Evolutionary conservation across 1,140 invertebrate species (phyloP), one percentile per base, ranked within the genome.

Genomic region (Daktulosphaira vitifoliae): DNA sequence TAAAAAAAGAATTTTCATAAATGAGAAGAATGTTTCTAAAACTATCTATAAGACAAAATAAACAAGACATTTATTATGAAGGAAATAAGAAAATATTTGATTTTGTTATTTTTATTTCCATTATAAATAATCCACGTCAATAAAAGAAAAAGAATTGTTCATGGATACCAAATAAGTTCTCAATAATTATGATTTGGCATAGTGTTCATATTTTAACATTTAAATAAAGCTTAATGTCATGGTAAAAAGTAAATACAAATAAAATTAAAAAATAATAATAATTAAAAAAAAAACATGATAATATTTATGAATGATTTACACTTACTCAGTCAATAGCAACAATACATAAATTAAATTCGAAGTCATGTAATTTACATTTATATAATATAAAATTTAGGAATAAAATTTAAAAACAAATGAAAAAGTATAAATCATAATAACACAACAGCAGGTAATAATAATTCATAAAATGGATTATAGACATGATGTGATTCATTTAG

Each of bases 321-420:
- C 39, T 46, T 62, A 62, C 56, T 62, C 56, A 62, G 56, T 62
- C 56, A 46, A 42, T 62, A 62, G 56, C 56, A 62, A 62, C 56
- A 62, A 62, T 62, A 62, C 42, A 62, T 62, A 62, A 62, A 62
- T 48, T 48, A 62, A 62, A 62, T 48, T 62, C 42, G 26, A 46
- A 46, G 42, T 29, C 5, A 48, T 22, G 42, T n/a, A n/a, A n/a
- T n/a, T n/a, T n/a, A n/a, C n/a, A n/a, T n/a, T n/a, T 33, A 33
- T 46, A 62, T 23, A 62, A 48, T 62, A 62, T 62, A 62, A 62
- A 62, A 62, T 62, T 62, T 62, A 62, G 56, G 56, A 62, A 62
- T 62, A 62, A 62, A 62, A 62, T 62, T 59, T 62, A 62, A 62
- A 52, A 62, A 62, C 56, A 62, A 62, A 62, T 48, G 39, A 48